Evolutionary conservation across 37 sponge, comb jelly and placozoan genomes (phyloP).

Genomic region (Haliclona indistincta): DNA sequence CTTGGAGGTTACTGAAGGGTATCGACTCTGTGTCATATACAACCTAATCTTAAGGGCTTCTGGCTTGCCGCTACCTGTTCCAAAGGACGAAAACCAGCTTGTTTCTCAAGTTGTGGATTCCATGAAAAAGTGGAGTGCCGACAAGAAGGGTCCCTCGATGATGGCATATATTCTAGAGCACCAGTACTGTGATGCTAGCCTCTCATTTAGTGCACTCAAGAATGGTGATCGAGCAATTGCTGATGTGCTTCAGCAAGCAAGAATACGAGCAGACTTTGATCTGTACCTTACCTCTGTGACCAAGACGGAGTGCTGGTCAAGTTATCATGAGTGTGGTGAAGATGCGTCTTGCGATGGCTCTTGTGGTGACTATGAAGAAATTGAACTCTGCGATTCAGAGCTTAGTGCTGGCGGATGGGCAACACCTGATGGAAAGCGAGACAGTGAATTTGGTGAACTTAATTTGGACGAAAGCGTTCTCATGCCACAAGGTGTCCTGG

Average conservation of each 20-base stretch:
- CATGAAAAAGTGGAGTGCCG: constrained; percentile 20
- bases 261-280: constrained; percentile 11
- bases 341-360: background rate
- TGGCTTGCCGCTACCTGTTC: constrained; percentile 10
- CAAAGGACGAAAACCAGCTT: background rate
- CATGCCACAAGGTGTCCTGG: constrained; percentile 1
- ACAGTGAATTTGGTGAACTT: background rate
- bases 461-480: background rate
- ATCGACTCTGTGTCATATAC: constrained; percentile 42
- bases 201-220: too few species aligned
- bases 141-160: too few species aligned
- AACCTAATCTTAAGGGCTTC: constrained; percentile 25
- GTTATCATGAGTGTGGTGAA: too few species aligned
- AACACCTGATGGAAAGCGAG: background rate
- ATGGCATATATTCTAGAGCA: constrained; percentile 22
- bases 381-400: background rate
- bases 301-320: constrained; percentile 5
- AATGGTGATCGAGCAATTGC: constrained; percentile 40
- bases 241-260: constrained; percentile 9
- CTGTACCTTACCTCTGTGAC: constrained; percentile 19
- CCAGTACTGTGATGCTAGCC: constrained; percentile 37
- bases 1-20: constrained; percentile 19
- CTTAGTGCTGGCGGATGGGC: too few species aligned
- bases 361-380: background rate
- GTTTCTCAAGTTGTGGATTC: background rate